These are phyloP conservation scores for Brachionus plicatilis DNA, from an alignment of 1,140 invertebrate species.

Conservation along the genomic window DNA sequence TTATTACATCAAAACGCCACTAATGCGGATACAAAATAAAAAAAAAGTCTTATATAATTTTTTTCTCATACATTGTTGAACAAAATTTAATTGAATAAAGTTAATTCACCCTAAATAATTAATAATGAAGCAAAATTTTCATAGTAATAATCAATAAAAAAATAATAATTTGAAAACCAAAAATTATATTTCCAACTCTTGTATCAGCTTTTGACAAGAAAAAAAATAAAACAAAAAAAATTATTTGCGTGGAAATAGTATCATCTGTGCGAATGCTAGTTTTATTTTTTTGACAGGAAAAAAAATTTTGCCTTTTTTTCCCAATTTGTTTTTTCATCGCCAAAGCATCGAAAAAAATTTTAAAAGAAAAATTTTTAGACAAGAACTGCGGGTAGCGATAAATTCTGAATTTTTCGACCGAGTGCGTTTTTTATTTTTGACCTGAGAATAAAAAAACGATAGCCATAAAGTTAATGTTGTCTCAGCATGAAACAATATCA, in stretches of 20 bases:
- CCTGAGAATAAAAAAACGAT: background rate
- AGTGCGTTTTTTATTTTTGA: background rate
- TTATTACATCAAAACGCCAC: too few species aligned
- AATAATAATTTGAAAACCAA: too few species aligned
- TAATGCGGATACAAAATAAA: background rate
- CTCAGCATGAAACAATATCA: slow-evolving; percentile 19
- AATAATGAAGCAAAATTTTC: background rate
- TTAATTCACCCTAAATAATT: background rate
- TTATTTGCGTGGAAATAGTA: too few species aligned
- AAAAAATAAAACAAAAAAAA: too few species aligned
- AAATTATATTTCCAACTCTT: too few species aligned
- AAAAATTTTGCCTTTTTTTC: background rate
- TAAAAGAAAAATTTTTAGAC: background rate
- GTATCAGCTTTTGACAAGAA: too few species aligned
- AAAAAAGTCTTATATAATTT: background rate
- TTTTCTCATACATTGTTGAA: background rate
- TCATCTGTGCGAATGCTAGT: too few species aligned
- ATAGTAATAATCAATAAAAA: background rate
- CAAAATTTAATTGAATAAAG: background rate
- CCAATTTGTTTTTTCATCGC: too few species aligned
- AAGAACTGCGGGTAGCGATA: background rate
- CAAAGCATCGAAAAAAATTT: background rate
- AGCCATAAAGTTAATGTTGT: background rate
- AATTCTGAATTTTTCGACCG: background rate
- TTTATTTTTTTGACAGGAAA: background rate